A percentile compares a stretch with the other conserved stretches of the same genome.
These are phyloP conservation scores for Eupithecia vulgata DNA, from an alignment of 2,888 invertebrate genomes.

Conservation along the genomic window DNA sequence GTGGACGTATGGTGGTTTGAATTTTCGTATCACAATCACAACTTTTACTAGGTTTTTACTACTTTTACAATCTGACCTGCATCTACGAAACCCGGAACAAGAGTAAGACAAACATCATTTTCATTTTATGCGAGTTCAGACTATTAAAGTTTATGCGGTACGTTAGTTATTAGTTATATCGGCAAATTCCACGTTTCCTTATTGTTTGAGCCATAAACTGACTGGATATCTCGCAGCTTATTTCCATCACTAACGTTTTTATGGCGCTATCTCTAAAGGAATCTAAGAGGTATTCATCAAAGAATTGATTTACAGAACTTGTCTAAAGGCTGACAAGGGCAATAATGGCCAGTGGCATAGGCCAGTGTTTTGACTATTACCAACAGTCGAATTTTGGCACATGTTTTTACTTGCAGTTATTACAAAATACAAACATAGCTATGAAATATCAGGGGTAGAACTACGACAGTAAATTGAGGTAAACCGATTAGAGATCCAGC, in stretches of 20 bases:
- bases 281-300: neutral
- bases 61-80: neutral
- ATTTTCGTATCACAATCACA: neutral
- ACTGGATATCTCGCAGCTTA: constrained; percentile 16
- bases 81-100: neutral
- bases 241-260: neutral
- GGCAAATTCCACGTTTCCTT: constrained; percentile 29
- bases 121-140: constrained; percentile 10
- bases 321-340: too few species aligned
- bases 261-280: neutral
- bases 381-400: neutral
- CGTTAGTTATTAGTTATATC: constrained; percentile 17
- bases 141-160: constrained; percentile 17
- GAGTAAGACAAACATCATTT: neutral
- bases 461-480: too few species aligned
- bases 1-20: neutral
- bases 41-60: neutral
- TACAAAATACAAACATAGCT: neutral
- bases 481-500: too few species aligned
- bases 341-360: too few species aligned
- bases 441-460: neutral
- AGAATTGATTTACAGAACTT: too few species aligned
- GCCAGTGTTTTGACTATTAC: too few species aligned
- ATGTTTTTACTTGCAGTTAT: neutral
- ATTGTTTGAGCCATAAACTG: constrained; percentile 23